Evolutionary conservation across 2,888 invertebrate genomes (phyloP), one percentile per base, ranked within the genome.

Genomic region (Rotaria socialis): DNA sequence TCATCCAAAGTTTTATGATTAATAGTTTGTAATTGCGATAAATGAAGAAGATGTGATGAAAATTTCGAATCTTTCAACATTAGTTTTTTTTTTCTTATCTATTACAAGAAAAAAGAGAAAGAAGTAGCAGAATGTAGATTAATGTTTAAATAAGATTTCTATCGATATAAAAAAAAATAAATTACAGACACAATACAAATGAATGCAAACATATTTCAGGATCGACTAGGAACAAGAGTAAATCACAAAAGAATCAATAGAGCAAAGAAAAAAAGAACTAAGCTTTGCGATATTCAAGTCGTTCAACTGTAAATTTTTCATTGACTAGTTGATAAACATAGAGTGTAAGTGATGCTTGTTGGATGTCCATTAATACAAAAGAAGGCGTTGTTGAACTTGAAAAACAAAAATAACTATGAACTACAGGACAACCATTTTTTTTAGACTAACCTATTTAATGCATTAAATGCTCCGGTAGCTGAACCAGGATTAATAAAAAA

Each of bases 401-500:
- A 93, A 86, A 89, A 88, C 89, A 89, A 88, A 87, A 87, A 86
- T 87, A 41, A n/a, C 35, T 43, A 52, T 47, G 27, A 50, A 56
- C 55, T 85, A 41, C 27, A 58, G 24, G n/a, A 27, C 27, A 35
- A 50, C 10, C 24, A 19, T 27, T 55, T 27, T 55, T 11, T n/a
- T 0, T 19, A 84, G 27, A 85, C 93, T 93, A 93, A 96, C 94
- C 94, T 94, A 90, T 95, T 96, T 88, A 97, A 91, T 55, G 97
- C 95, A 92, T 95, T 96, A 89, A 96, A 99, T 10, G 99, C 97
- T 22, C 99, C 99, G 50, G 99, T 99, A 4, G 97, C 98, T 8
- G 97, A 97, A 16, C 99, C 99, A 8, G 99, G 99, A 92, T 99
- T 99, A 86, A 99, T 97, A 91, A 96, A 99, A 92, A 99, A 98